These are phyloP conservation scores for Heliconius eleuchia DNA, from an alignment of 1,140 invertebrate species.

Conservation along the genomic window DNA sequence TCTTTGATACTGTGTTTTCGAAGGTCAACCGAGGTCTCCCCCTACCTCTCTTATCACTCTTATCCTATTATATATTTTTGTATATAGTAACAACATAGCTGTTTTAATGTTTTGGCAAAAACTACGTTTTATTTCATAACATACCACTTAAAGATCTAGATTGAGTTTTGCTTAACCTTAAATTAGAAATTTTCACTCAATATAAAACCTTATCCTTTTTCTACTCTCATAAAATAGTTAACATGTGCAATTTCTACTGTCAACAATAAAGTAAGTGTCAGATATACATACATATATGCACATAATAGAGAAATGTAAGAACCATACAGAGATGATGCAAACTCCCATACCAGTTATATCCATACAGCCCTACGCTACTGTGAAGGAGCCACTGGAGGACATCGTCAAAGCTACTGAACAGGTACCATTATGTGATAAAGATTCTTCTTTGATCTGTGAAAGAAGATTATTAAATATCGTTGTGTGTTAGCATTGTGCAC, in stretches of 20 bases:
- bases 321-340: constrained; percentile 39
- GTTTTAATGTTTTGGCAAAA: no score
- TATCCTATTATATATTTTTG: no score
- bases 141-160: no score
- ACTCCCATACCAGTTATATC: constrained; percentile 42
- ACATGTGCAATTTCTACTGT: not conserved
- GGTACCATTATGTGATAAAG: not conserved
- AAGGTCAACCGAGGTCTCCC: no score
- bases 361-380: constrained; percentile 21
- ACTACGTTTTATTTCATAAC: not conserved
- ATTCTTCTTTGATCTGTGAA: no score
- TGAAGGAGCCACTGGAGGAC: constrained; percentile 31
- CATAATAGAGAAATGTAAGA: not conserved
- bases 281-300: not conserved
- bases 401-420: not conserved
- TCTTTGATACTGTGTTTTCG: no score
- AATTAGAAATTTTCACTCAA: not conserved
- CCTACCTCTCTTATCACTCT: no score
- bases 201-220: not conserved
- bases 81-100: no score
- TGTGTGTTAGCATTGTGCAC: no score
- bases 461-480: no score
- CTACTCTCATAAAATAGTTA: not conserved
- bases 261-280: not conserved
- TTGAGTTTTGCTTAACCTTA: no score